These are phyloP conservation scores for Romanogobio albipinnatus DNA, from an alignment of 2,113 vertebrate species.

Conservation along the genomic window DNA sequence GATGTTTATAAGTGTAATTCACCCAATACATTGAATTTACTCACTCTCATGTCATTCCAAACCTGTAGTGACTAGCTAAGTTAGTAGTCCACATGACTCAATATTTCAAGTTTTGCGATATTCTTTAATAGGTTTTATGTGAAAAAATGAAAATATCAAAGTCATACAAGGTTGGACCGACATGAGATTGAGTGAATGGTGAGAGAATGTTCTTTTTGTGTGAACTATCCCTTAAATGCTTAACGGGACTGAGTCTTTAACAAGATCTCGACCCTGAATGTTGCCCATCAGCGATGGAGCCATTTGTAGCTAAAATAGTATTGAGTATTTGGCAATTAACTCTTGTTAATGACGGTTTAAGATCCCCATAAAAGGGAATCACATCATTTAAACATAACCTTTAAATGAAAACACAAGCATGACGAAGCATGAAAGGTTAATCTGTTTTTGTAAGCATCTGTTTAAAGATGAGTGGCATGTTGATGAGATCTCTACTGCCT, in stretches of 20 bases:
- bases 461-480: background rate
- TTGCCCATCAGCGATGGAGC: background rate
- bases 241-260: background rate
- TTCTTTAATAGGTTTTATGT: background rate
- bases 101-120: background rate
- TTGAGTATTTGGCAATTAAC: background rate
- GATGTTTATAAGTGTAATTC: background rate
- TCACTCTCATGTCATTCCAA: background rate
- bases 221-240: slow-evolving; percentile 1
- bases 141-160: too few relatives aligned
- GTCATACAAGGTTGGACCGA: too few relatives aligned
- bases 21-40: background rate
- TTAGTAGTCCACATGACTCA: background rate
- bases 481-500: background rate
- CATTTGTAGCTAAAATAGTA: background rate
- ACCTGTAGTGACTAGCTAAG: background rate
- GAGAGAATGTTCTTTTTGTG: background rate
- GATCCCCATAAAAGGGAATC: background rate
- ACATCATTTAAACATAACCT: background rate
- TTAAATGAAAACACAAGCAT: slow-evolving; percentile 14
- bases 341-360: background rate
- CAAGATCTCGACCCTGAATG: background rate
- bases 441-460: background rate
- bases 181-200: background rate
- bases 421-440: background rate